Conservation (phyloP, 2,113 vertebrate species). For the western clawed frog (Xenopus tropicalis) region UCB_Xtro_10.0 CM004446.2:111133501-111134000, state of each 20-base stretch:
- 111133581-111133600: constrained; percentile 8
- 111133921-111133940: constrained; percentile 3
- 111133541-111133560: too few relatives aligned
- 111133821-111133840: not conserved
- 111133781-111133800: constrained; percentile 5
- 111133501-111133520: not conserved
- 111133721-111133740: too few relatives aligned
- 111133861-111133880: too few relatives aligned
- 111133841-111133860: too few relatives aligned
- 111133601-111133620: not conserved
- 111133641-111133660: not conserved
- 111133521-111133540: not conserved
- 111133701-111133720: too few relatives aligned
- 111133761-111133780: too few relatives aligned
- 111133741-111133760: too few relatives aligned
- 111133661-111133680: not conserved
- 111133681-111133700: not conserved
- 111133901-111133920: constrained; percentile 1
- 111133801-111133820: constrained; percentile 13
- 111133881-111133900: too few relatives aligned
- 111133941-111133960: too few relatives aligned
- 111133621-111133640: not conserved
- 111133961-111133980: too few relatives aligned
- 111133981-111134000: too few relatives aligned
- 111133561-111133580: not conserved